Evolutionary conservation across 2,797 vertebrate genomes (phyloP).

Genomic region (Spheniscus humboldti): DNA sequence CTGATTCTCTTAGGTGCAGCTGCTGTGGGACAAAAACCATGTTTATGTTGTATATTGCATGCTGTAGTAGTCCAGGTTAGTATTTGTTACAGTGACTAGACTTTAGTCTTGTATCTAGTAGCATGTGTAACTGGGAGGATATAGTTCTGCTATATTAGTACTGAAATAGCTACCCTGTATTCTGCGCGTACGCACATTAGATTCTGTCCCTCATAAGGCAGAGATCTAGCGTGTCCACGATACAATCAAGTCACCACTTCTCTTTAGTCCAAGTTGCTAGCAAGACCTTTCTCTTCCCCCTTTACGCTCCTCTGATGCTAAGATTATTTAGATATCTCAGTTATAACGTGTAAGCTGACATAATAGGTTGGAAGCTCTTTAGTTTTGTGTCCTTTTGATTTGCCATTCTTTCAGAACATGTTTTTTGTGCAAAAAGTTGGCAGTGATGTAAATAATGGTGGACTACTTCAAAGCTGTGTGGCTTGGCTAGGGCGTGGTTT

Average conservation of each 20-base stretch:
- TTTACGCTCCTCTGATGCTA: neutral
- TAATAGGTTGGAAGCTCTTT: neutral
- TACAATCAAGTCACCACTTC: neutral
- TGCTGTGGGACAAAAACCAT: neutral
- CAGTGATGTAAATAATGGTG: neutral
- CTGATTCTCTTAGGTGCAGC: neutral
- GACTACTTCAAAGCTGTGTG: neutral
- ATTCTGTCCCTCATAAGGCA: neutral
- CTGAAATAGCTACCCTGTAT: neutral
- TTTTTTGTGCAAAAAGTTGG: neutral
- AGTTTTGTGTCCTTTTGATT: neutral
- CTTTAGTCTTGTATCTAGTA: neutral
- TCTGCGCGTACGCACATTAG: rapidly evolving
- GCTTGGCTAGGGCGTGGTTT: neutral
- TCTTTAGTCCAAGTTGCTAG: neutral
- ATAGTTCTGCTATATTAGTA: neutral
- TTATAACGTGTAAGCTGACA: neutral
- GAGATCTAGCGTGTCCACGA: rapidly evolving
- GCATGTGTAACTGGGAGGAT: neutral
- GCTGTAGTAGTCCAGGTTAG: neutral
- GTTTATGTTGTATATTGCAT: neutral
- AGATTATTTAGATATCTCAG: neutral
- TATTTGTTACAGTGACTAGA: neutral
- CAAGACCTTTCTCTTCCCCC: neutral
- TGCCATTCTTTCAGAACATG: neutral